Conservation (phyloP, 2,113 vertebrate genomes). For the Saguinus midas region DNA sequence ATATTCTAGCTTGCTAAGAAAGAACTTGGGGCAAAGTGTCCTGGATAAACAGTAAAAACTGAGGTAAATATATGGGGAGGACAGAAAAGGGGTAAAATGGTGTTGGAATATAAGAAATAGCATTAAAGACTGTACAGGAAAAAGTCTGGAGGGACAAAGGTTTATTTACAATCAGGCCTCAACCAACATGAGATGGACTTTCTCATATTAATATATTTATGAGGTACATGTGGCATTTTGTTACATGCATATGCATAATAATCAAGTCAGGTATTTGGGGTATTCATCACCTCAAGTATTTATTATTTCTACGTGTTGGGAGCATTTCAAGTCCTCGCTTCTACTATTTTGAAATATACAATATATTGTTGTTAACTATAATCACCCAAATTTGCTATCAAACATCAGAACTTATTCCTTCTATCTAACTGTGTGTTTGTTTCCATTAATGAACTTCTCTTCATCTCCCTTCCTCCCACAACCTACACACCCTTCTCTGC, state of each 20-base stretch:
- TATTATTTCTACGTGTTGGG: neutral
- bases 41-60: neutral
- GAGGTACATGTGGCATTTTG: neutral
- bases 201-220: neutral
- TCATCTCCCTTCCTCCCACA: neutral
- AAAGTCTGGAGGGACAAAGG: too few species aligned
- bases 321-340: neutral
- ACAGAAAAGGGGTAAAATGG: neutral
- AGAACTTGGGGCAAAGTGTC: neutral
- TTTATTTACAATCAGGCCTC: neutral
- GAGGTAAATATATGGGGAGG: neutral
- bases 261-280: neutral
- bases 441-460: neutral
- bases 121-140: neutral
- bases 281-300: neutral
- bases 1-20: neutral
- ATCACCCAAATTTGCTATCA: neutral
- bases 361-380: neutral
- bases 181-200: neutral
- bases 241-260: neutral
- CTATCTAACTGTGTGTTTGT: neutral
- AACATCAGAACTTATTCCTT: neutral
- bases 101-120: neutral
- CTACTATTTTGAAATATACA: neutral
- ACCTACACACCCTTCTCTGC: neutral